These are phyloP conservation scores for Anastrepha obliqua DNA, from an alignment of 1,140 invertebrate species.

Conservation along the genomic window DNA sequence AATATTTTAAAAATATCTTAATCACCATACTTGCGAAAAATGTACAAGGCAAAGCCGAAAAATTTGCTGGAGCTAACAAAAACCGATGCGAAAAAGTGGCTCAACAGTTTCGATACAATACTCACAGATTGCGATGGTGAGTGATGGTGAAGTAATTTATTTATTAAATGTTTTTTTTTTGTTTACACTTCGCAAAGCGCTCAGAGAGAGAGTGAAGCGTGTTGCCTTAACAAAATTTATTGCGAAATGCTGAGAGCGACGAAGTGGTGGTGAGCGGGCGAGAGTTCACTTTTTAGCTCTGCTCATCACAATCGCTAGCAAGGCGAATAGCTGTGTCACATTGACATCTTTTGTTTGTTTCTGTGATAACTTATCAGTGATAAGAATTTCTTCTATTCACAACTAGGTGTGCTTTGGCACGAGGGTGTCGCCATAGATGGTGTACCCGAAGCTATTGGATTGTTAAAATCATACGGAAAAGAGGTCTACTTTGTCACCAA, in stretches of 20 bases:
- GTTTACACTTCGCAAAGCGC: background rate
- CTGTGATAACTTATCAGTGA: background rate
- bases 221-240: too few relatives aligned
- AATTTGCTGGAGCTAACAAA: conserved; percentile 71
- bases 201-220: background rate
- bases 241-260: background rate
- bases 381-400: background rate
- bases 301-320: background rate
- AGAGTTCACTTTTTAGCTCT: background rate
- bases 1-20: background rate
- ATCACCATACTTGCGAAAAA: background rate
- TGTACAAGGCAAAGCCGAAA: background rate
- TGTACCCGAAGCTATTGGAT: conserved; percentile 84
- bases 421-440: conserved; percentile 81
- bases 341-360: background rate
- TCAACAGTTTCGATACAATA: conserved; percentile 85
- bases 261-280: background rate
- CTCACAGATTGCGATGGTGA: conserved; percentile 90
- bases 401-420: conserved; percentile 88
- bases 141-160: conserved; percentile 58
- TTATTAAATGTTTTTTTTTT: background rate
- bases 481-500: conserved; percentile 94
- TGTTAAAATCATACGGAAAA: conserved; percentile 85
- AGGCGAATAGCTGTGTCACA: background rate
- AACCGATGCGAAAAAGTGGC: conserved; percentile 79